Conservation (phyloP, 2,888 invertebrate genomes). For the Caenorhabditis uteleia region DNA sequence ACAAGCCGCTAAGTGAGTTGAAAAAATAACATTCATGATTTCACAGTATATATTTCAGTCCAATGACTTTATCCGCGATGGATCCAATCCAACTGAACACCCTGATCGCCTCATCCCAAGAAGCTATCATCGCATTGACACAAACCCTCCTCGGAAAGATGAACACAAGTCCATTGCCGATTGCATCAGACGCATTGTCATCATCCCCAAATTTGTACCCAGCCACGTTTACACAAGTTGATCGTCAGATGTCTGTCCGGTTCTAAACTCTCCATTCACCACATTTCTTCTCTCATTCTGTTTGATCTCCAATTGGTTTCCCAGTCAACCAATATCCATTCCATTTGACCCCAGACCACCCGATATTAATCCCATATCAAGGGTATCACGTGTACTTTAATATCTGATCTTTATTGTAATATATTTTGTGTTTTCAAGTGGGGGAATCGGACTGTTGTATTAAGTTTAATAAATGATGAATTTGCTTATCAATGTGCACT, state of each 20-base stretch:
- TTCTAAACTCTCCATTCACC: constrained; percentile 14
- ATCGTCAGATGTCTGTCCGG: constrained; percentile 29
- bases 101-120: constrained; percentile 37
- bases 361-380: constrained; percentile 11
- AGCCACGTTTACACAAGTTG: not conserved
- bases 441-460: too few relatives aligned
- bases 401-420: constrained; percentile 16
- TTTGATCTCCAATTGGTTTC: not conserved
- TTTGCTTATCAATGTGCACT: too few relatives aligned
- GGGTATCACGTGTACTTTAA: constrained; percentile 40
- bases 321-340: not conserved
- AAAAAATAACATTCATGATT: not conserved
- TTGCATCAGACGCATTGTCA: constrained; percentile 1
- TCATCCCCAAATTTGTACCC: constrained; percentile 10
- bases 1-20: not conserved
- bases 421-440: too few relatives aligned
- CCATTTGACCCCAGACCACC: too few relatives aligned
- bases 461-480: too few relatives aligned
- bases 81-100: constrained; percentile 38
- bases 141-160: constrained; percentile 30
- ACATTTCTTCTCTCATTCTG: not conserved
- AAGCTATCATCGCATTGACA: constrained; percentile 39
- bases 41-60: constrained; percentile 13
- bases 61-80: constrained; percentile 18
- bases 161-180: not conserved